These are phyloP conservation scores for Zygaena filipendulae DNA, from an alignment of 2,888 invertebrate genomes.

Conservation along the genomic window DNA sequence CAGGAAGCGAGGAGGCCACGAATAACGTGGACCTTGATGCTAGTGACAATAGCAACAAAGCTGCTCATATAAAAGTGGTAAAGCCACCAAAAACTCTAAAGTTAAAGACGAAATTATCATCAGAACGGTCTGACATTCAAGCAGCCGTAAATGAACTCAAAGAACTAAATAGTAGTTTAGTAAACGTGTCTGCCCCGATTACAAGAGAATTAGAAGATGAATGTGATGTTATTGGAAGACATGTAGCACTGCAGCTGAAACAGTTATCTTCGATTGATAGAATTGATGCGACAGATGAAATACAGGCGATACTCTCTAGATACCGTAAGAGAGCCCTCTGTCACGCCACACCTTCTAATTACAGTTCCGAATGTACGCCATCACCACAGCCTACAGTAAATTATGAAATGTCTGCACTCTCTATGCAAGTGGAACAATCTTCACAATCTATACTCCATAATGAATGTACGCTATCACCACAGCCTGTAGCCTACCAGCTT, in stretches of 20 bases:
- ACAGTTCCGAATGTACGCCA: constrained; percentile 8
- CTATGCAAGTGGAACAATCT: constrained; percentile 1
- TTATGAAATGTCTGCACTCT: constrained; percentile 6
- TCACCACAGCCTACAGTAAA: constrained; percentile 8
- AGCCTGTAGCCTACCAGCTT: too few relatives aligned
- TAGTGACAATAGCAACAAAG: constrained; percentile 16
- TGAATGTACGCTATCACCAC: constrained; percentile 5
- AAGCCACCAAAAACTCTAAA: constrained; percentile 13
- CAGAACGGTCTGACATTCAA: constrained; percentile 13
- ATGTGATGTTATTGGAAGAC: constrained; percentile 15
- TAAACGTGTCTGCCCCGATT: constrained; percentile 9
- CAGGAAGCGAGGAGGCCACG: constrained; percentile 12
- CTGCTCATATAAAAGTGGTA: constrained; percentile 12
- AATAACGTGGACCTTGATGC: constrained; percentile 15
- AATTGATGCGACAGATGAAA: constrained; percentile 15
- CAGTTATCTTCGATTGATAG: constrained; percentile 12
- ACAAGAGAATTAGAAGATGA: constrained; percentile 15
- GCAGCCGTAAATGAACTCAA: constrained; percentile 15
- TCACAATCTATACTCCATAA: constrained; percentile 8
- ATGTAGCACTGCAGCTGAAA: constrained; percentile 14
- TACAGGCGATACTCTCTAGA: constrained; percentile 13
- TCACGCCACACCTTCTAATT: constrained; percentile 7
- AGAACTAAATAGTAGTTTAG: constrained; percentile 15
- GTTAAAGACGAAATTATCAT: constrained; percentile 13
- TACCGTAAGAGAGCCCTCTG: constrained; percentile 14